Base-by-base conservation (phyloP, 2,113 vertebrate species). In the Sisor rabdophorus region DNA sequence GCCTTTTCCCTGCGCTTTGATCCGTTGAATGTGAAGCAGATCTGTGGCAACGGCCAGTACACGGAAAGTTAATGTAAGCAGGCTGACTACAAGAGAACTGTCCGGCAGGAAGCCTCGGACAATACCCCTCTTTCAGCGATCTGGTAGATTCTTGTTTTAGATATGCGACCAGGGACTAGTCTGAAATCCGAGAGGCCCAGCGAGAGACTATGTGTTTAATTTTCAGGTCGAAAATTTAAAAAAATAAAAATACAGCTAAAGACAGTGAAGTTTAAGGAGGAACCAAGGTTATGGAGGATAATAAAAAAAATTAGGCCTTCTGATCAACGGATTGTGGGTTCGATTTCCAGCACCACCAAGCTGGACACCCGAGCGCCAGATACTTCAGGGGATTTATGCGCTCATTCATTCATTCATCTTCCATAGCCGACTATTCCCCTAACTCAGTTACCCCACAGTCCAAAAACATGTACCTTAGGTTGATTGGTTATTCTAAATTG, bases 21-120 rank as follows among this genome's bases (percentile, higher is more conserved):
- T 91, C 86, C 84, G 70, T 64, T 83, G 85, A 81, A 87, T 85
- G 83, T 68, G 84, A 85, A 90, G 88, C 86, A 89, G 88, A 86
- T 89, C 81, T 80, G 58, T 71, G 81, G 58, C 73, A 55, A 40
- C 32, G 73, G 48, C 68, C 82, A 76, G 71, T 79, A 72, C 58
- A 75, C 56, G 17, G 58, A 69, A 80, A 69, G 78, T 81, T 85
- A 85, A 86, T 80, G 60, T 36, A 81, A 79, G 73, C 82, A 76
- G 77, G 36, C 72, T 83, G 86, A 40, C 77, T 70, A 72, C 48
- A 78, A 36, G 75, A 81, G 73, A 71, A 73, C n/a, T 58, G 72
- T 59, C 48, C 48, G 26, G 53, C 47, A 52, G 55, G 40, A 44
- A n/a, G 44, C 80, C 61, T 19, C 16, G 55, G 10, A 77, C 86